These are phyloP conservation scores for Uria aalge DNA, from an alignment of 2,113 vertebrate species.

Conservation along the genomic window DNA sequence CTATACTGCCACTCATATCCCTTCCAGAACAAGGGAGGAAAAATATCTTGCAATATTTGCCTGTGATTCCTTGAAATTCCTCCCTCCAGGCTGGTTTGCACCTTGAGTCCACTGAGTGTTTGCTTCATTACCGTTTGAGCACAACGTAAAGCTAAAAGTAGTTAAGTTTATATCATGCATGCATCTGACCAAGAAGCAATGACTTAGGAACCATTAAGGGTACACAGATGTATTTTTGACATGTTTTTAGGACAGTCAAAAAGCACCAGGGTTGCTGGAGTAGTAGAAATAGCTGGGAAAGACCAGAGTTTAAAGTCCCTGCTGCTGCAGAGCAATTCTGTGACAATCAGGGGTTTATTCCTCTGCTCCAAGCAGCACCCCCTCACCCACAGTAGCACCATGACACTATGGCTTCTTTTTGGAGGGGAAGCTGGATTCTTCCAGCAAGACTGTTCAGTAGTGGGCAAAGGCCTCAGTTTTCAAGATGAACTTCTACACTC, in stretches of 20 bases:
- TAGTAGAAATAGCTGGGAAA: background rate
- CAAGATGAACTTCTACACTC: background rate
- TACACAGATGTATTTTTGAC: background rate
- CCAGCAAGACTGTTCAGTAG: background rate
- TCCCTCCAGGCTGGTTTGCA: background rate
- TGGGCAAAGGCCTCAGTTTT: background rate
- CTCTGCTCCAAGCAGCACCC: accelerated
- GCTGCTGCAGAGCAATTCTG: background rate
- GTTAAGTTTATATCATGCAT: background rate
- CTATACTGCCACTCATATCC: background rate
- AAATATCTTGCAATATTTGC: background rate
- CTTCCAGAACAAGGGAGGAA: background rate
- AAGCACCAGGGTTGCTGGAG: background rate
- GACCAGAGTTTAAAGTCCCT: background rate
- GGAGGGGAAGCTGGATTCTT: background rate
- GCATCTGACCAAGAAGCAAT: background rate
- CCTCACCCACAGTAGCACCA: background rate
- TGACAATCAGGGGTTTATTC: background rate
- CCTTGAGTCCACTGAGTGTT: background rate
- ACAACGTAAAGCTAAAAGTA: background rate
- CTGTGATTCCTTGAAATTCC: background rate
- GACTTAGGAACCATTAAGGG: background rate
- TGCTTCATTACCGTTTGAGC: background rate
- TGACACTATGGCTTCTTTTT: background rate
- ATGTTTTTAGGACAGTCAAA: background rate